A percentile compares a stretch with the other conserved stretches of the same genome.
These are phyloP conservation scores for Chaetura pelagica DNA, from an alignment of 2,113 vertebrate species.

Conservation along the genomic window DNA sequence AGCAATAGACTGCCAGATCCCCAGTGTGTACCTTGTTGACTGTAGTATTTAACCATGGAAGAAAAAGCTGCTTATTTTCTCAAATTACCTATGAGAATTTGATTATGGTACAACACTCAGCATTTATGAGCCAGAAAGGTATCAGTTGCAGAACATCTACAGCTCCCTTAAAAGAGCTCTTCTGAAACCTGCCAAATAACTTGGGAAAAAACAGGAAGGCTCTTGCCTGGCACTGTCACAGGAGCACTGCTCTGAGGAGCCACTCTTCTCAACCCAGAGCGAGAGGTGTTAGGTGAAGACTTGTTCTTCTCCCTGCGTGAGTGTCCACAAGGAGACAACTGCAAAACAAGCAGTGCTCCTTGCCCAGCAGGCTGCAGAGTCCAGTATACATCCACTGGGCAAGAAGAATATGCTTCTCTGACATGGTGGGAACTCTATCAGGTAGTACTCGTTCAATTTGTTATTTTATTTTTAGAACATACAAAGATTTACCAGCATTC, in stretches of 20 bases:
- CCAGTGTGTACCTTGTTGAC: background rate
- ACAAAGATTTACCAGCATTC: background rate
- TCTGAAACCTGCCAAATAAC: background rate
- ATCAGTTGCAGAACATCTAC: background rate
- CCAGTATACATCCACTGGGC: background rate
- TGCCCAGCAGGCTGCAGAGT: background rate
- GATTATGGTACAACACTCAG: background rate
- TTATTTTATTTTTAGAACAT: background rate
- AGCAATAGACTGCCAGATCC: background rate
- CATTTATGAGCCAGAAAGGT: background rate
- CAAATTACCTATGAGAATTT: conserved; percentile 4
- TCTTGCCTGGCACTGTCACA: background rate
- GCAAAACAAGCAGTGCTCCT: background rate
- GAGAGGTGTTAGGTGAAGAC: background rate
- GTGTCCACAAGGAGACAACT: background rate
- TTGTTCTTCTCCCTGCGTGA: background rate
- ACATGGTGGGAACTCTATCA: background rate
- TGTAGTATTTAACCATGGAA: background rate
- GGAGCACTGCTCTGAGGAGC: background rate
- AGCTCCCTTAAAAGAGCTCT: background rate
- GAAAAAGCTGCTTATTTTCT: background rate
- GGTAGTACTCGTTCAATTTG: background rate
- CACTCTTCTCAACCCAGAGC: background rate
- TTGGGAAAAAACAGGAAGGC: background rate
- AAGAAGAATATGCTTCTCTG: background rate